Base-by-base conservation (phyloP, 1,140 invertebrate species). In the Mizuhopecten yessoensis region DNA sequence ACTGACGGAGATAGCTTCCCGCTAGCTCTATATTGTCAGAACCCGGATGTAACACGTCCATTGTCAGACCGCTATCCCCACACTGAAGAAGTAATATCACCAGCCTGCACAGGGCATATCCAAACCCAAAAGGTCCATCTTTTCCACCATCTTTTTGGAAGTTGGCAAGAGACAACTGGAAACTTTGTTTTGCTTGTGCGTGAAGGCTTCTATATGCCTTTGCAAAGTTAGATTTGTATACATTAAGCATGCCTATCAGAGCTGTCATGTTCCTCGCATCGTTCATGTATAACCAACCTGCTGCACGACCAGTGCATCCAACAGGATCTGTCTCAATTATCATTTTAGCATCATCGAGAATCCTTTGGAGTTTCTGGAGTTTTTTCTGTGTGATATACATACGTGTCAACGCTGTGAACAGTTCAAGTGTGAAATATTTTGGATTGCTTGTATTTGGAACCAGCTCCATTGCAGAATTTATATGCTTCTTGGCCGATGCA, bases 271-370 rank as follows among this genome's bases (percentile, higher is more conserved):
- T 90, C 15, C 92, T 89, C n/a, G 90, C 93, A n/a, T 93, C 88
- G 75, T 94, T 94, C 36, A 94, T 89, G 86, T 93, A 94, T 7
- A 94, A 42, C 93, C 93, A 94, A 13, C 93, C 93, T 33, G 93
- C 91, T 17, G 92, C 93, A n/a, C 92, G 86, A n/a, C 93, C 93
- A 5, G 93, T 93, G 34, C 91, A 93, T 0, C 92, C 92, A 0
- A 92, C 39, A 0, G 93, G 93, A 45, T 93, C 90, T 15, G 93
- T 90, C 23, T 92, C 91, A 17, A 93, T 90, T 13, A 94, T 92
- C 92, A 93, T 93, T 91, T 92, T 91, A 13, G 90, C 93, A 34
- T 93, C 92, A 86, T 94, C 92, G 0, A 94, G 86, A 0, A 90
- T 88, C 10, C 33, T 42, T 75, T 94, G 91, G 10, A 94, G 89